Base-by-base conservation (phyloP, 2,797 vertebrate species). In the Adelosebastes latens region DNA sequence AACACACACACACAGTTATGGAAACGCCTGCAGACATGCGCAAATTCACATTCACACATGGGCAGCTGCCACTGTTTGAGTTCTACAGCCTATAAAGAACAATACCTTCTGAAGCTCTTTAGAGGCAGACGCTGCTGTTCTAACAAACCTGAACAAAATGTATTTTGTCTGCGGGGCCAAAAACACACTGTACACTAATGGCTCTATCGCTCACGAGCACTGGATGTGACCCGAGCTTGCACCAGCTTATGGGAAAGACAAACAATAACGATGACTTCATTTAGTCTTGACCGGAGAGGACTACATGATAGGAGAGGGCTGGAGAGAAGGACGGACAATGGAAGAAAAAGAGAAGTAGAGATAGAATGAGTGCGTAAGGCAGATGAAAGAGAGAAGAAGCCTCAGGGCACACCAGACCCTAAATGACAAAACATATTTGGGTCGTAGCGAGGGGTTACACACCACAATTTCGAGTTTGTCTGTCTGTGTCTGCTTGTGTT, bases 51-150 rank as follows among this genome's bases (percentile, higher is more conserved):
- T 82, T 87, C 77, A 83, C 87, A 91, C 89, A 91, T 85, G 77
- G 87, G 87, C 89, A 88, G 90, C 91, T 92, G 92, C 89, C 89
- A 93, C 93, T 55, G 94, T 93, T 89, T 88, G 77, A 83, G 84
- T 72, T 86, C 81, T 67, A 72, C 82, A 76, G 77, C 83, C 82
- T 46, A 81, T 85, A 85, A 92, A 90, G 86, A 86, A 88, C 86
- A 86, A 80, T 52, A 86, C 76, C 83, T 82, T 81, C 77, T 82
- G 77, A 87, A 83, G 72, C 75, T 55, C 71, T 79, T 76, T 13
- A 63, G 63, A 87, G 67, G 67, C 79, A 42, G 60, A 73, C 18
- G n/a, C 34, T 72, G 71, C 68, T 61, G 67, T 61, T 82, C 27
- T 4, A 61, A 62, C 70, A 75, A 77, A 77, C 62, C 58, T 52